phyloP scores from a whole-genome alignment of 2,888 invertebrate genomes.

The Leptopilina syphax region DNA sequence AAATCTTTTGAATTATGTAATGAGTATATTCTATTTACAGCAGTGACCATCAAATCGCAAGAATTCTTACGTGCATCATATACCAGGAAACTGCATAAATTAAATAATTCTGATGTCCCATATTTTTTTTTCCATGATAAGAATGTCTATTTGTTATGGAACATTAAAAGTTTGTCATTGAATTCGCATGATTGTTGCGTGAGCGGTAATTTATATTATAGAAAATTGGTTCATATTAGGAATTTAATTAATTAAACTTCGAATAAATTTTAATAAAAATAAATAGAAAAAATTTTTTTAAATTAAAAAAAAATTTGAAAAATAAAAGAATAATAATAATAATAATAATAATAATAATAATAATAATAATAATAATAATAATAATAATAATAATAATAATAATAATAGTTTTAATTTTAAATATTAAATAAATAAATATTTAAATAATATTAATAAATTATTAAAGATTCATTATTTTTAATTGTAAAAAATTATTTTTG shows the following conservation, averaged over 20 bases:
- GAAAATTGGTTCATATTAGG: not conserved
- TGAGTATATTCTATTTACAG: not conserved
- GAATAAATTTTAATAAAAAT: not conserved
- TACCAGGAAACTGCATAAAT: constrained; percentile 24
- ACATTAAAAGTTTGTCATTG: not conserved
- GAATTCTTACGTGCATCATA: constrained; percentile 6
- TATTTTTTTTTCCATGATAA: not conserved
- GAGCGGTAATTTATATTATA: not conserved
- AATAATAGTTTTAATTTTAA: too few relatives aligned
- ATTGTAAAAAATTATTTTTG: too few relatives aligned
- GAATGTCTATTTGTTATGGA: not conserved
- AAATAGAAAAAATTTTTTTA: not conserved
- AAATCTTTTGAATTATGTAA: constrained; percentile 10
- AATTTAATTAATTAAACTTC: not conserved
- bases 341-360: too few relatives aligned
- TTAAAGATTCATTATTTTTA: too few relatives aligned
- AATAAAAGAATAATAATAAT: too few relatives aligned
- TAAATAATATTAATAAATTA: too few relatives aligned
- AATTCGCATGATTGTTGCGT: not conserved
- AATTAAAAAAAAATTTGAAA: too few relatives aligned
- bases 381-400: too few relatives aligned
- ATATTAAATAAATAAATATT: too few relatives aligned
- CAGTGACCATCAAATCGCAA: constrained; percentile 14
- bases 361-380: too few relatives aligned
- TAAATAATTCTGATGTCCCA: constrained; percentile 17